phyloP scores from a whole-genome alignment of 2,797 vertebrate genomes.

The Scolopax bukidnonensis region DNA sequence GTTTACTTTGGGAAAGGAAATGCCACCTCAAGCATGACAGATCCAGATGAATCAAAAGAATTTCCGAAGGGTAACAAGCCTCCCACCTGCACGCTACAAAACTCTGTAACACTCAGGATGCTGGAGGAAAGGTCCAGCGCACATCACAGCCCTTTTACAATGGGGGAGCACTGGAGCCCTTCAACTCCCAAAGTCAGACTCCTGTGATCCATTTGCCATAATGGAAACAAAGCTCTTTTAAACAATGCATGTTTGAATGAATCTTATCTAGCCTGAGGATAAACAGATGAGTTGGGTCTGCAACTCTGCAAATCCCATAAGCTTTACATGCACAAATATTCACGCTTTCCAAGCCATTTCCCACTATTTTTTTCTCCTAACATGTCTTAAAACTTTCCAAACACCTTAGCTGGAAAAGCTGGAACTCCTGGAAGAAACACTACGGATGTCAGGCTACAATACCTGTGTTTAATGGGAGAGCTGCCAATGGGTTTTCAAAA shows the following conservation, averaged over 20 bases:
- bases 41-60: constrained; percentile 37
- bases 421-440: constrained; percentile 48
- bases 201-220: constrained; percentile 50
- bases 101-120: constrained; percentile 1
- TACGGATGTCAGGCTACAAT: constrained; percentile 14
- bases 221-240: constrained; percentile 67
- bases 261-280: constrained; percentile 74
- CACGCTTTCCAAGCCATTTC: constrained; percentile 30
- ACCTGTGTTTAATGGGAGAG: constrained; percentile 53
- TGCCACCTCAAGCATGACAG: constrained; percentile 38
- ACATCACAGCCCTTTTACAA: constrained; percentile 52
- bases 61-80: constrained; percentile 38
- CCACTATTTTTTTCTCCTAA: constrained; percentile 44
- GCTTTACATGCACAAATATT: constrained; percentile 62
- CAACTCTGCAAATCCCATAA: constrained; percentile 70
- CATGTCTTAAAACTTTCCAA: constrained; percentile 66
- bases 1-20: constrained; percentile 58
- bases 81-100: constrained; percentile 31
- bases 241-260: constrained; percentile 66
- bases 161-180: constrained; percentile 47
- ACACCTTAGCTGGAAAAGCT: constrained; percentile 11
- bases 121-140: constrained; percentile 4
- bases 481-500: constrained; percentile 32
- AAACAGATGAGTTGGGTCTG: constrained; percentile 73
- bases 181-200: constrained; percentile 26